Evolutionary conservation across 1,140 invertebrate species (phyloP).

Genomic region (Drosophila dunni): DNA sequence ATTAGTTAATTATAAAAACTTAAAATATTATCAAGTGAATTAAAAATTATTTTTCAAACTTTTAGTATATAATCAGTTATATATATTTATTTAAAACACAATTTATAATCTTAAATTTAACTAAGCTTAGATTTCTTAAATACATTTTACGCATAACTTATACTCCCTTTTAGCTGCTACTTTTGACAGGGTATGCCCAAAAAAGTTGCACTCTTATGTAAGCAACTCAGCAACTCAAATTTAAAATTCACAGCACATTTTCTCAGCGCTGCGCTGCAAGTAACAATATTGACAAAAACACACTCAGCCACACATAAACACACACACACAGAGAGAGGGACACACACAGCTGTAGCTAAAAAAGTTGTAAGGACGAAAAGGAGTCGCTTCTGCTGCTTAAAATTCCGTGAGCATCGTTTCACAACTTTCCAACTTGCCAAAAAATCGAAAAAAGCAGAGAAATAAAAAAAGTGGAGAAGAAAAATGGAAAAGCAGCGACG

Average conservation of each 20-base stretch:
- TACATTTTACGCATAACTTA: background rate
- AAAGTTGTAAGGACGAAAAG: slow-evolving; percentile 21
- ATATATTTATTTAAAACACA: too few species aligned
- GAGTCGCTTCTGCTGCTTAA: slow-evolving; percentile 69
- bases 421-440: slow-evolving; percentile 84
- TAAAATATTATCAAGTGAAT: too few species aligned
- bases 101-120: too few species aligned
- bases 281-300: slow-evolving; percentile 78
- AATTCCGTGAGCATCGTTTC: slow-evolving; percentile 84
- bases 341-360: background rate
- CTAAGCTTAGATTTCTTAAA: background rate
- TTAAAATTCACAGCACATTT: slow-evolving; percentile 83
- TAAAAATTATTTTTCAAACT: too few species aligned
- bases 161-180: background rate
- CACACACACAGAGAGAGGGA: slow-evolving; percentile 1
- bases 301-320: slow-evolving; percentile 12
- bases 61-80: too few species aligned
- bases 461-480: slow-evolving; percentile 46
- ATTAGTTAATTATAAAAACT: too few species aligned
- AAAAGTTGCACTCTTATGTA: slow-evolving; percentile 59
- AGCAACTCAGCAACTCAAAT: slow-evolving; percentile 56
- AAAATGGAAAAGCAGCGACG: slow-evolving; percentile 30
- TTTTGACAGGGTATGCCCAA: background rate
- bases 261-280: slow-evolving; percentile 61
- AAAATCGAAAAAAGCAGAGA: slow-evolving; percentile 65